Evolutionary conservation across 2,113 vertebrate species (phyloP).

Genomic region (Pterocles burchelli): DNA sequence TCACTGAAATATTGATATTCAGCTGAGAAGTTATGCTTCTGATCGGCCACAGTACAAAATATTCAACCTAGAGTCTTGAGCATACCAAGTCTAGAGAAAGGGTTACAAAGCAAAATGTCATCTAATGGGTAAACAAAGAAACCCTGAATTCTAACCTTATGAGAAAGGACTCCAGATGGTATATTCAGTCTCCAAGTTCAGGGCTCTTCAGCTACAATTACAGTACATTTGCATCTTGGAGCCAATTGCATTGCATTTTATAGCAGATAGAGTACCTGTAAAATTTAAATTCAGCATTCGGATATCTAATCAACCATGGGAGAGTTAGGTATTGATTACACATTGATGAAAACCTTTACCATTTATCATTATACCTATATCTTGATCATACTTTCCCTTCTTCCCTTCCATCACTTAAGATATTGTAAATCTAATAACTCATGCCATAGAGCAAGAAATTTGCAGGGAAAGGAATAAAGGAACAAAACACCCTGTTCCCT

Average conservation of each 20-base stretch:
- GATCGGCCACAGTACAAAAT: neutral
- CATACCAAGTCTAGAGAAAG: neutral
- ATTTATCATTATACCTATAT: neutral
- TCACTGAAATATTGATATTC: neutral
- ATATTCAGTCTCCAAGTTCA: neutral
- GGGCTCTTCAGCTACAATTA: neutral
- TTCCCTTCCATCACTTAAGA: neutral
- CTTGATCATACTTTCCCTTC: neutral
- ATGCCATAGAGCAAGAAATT: neutral
- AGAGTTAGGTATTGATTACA: neutral
- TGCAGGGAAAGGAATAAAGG: neutral
- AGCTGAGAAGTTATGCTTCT: neutral
- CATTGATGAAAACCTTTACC: neutral
- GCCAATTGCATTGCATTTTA: neutral
- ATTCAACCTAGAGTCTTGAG: neutral
- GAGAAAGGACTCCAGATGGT: neutral
- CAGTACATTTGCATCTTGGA: neutral
- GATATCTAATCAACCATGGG: neutral
- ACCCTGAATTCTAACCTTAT: neutral
- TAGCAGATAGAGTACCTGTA: rapidly evolving
- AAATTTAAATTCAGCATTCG: neutral
- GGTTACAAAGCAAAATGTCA: neutral
- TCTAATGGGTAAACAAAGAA: neutral
- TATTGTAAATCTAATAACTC: neutral
- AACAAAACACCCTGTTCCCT: neutral